Conservation (phyloP, 2,113 vertebrate genomes). For the Chaenogobius annularis region DNA sequence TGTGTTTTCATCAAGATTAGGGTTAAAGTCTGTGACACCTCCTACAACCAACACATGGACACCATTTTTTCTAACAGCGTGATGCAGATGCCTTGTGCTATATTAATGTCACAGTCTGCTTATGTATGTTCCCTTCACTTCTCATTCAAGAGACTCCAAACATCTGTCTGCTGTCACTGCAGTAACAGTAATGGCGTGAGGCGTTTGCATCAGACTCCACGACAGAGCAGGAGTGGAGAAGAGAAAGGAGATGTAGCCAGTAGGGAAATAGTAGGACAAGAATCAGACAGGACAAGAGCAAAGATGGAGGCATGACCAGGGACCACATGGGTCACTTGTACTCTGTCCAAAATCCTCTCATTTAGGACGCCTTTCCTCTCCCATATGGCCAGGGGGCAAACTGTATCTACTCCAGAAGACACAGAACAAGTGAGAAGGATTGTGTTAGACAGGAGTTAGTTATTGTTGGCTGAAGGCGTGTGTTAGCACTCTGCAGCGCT, state of each 20-base stretch:
- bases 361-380: slow-evolving; percentile 43
- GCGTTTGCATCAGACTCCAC: slow-evolving; percentile 50
- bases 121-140: slow-evolving; percentile 40
- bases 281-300: slow-evolving; percentile 58
- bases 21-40: neutral
- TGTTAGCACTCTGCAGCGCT: slow-evolving; percentile 36
- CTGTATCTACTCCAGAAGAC: slow-evolving; percentile 35
- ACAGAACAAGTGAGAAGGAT: slow-evolving; percentile 48
- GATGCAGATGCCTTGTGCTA: slow-evolving; percentile 38
- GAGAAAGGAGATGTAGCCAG: slow-evolving; percentile 39
- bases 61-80: neutral
- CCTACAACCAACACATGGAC: neutral
- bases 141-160: slow-evolving; percentile 83
- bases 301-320: slow-evolving; percentile 64
- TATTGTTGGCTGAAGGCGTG: slow-evolving; percentile 49
- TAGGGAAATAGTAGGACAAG: slow-evolving; percentile 44
- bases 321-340: slow-evolving; percentile 67
- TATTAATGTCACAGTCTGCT: slow-evolving; percentile 36
- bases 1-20: neutral
- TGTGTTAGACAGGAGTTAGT: slow-evolving; percentile 57
- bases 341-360: slow-evolving; percentile 63
- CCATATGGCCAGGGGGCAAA: slow-evolving; percentile 50
- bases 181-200: slow-evolving; percentile 83
- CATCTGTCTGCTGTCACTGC: slow-evolving; percentile 93
- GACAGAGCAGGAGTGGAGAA: slow-evolving; percentile 49